Evolutionary conservation across 2,888 invertebrate genomes (phyloP), one percentile per base, ranked within the genome.

Genomic region (Eristalinus sepulchralis): DNA sequence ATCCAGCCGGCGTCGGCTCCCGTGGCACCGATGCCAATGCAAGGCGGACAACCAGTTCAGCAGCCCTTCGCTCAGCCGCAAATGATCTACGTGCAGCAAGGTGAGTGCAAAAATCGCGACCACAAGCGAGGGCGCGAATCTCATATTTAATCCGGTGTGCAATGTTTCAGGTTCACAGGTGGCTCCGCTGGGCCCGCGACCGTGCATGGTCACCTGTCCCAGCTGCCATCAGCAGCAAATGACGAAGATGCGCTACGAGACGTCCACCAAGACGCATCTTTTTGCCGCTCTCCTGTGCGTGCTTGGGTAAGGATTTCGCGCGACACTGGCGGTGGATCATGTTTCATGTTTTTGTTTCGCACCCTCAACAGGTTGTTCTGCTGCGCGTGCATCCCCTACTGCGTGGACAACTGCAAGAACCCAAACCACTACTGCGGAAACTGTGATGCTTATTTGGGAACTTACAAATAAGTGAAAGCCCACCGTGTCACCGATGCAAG

Each of bases 371-470:
- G 81, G 72, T 79, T 67, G 17, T 89, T 88, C 24, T 91, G 90
- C 57, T 91, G 90, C 78, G 89, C 88, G 34, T 90, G 91, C 76
- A 88, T 91, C 34, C 91, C 90, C 0, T 90, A 90, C 68, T 89
- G 88, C 53, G 73, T 89, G 73, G 87, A 92, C 62, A 90, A 89
- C 53, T 91, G 91, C 73, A 90, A 90, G 84, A 91, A 88, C 83
- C 89, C 91, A 34, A 89, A 89, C 2, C 91, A 91, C 82, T 89
- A 83, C 55, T 91, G 92, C 84, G 77, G 82, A 57, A 88, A 87
- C 66, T 92, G 91, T 63, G 89, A 90, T 64, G 88, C 90, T 53
- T 91, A 88, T 64, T 70, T 92, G 66, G 92, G 91, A 5, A 71
- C 83, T 60, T 89, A 89, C 78, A 88, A 88, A 1, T 10, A 90